Evolutionary conservation across 1,140 invertebrate genomes (phyloP).

Genomic region (Drosophila rufa): DNA sequence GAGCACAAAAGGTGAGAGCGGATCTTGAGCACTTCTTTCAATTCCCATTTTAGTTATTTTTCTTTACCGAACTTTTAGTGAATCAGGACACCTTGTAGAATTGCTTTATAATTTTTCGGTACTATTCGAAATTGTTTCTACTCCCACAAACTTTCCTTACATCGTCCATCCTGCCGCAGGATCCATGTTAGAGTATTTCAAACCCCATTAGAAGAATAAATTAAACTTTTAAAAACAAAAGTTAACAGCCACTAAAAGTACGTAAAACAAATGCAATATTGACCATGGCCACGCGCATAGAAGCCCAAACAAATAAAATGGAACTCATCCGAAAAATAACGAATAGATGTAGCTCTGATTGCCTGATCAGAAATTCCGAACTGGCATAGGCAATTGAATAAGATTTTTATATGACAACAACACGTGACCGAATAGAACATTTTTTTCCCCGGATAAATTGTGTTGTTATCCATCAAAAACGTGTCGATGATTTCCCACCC

Average conservation of each 20-base stretch:
- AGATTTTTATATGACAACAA: constrained; percentile 59
- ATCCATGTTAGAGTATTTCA: neutral
- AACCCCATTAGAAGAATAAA: constrained; percentile 6
- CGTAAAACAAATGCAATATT: constrained; percentile 13
- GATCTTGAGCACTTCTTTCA: too few species aligned
- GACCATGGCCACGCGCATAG: neutral
- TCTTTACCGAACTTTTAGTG: too few species aligned
- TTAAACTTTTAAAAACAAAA: constrained; percentile 8
- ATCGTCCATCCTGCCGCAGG: neutral
- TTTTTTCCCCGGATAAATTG: constrained; percentile 26
- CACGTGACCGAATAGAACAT: constrained; percentile 43
- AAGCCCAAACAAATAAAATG: constrained; percentile 14
- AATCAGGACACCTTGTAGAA: too few species aligned
- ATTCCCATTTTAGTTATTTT: too few species aligned
- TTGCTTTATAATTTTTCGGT: too few species aligned
- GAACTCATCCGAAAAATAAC: constrained; percentile 1
- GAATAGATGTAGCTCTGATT: constrained; percentile 22
- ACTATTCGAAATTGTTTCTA: too few species aligned
- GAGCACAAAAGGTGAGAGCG: too few species aligned
- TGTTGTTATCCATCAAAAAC: constrained; percentile 56
- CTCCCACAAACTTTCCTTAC: too few species aligned
- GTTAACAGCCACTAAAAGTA: neutral
- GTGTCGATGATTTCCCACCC: constrained; percentile 40
- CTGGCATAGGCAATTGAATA: constrained; percentile 44
- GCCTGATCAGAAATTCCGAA: constrained; percentile 50